Evolutionary conservation across 1,140 invertebrate genomes (phyloP), one percentile per base, ranked within the genome.

Genomic region (Drosophila bocki): DNA sequence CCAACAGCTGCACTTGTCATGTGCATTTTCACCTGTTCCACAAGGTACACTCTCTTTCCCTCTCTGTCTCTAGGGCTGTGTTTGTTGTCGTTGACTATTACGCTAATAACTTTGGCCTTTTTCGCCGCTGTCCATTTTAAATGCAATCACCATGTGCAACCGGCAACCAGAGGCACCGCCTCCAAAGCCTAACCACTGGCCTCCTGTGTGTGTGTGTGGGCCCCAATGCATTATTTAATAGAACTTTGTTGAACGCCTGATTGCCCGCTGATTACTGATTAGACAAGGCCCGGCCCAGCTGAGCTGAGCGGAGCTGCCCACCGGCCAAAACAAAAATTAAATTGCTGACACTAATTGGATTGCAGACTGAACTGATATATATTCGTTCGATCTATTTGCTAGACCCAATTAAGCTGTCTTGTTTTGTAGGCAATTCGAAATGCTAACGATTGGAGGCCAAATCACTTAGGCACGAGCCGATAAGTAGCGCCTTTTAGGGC

Each of bases 21-120:
- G 70, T 81, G 85, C 81, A 90, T 82, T 88, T 74, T 85, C 74
- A 88, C 80, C 74, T 83, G 84, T 44, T 62, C 42, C 19, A 13
- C 62, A 50, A 22, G 53, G 35, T 22, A 56, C n/a, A 56, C n/a
- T 11, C 33, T 19, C 11, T 9, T 26, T n/a, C 41, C 17, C 33
- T 17, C 9, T 7, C 5, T 50, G 3, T 19, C 3, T 32, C 33
- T n/a, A 29, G 5, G 26, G 1, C 26, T 12, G 15, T 37, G 35
- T 48, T 50, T 63, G 41, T 71, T 68, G 63, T 70, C 69, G 35
- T 39, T 45, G 50, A 54, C 78, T 80, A 84, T 88, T 88, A 88
- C 80, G 78, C 75, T 90, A 90, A 88, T 90, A 88, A 81, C 84
- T 90, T 84, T 88, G 84, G 68, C 84, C 84, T 88, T 88, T 84